Percentiles rank a stretch among this genome's conserved stretches.
Evolutionary conservation across 1,140 invertebrate genomes (phyloP).

Genomic region (Chrysomallon squamiferum): DNA sequence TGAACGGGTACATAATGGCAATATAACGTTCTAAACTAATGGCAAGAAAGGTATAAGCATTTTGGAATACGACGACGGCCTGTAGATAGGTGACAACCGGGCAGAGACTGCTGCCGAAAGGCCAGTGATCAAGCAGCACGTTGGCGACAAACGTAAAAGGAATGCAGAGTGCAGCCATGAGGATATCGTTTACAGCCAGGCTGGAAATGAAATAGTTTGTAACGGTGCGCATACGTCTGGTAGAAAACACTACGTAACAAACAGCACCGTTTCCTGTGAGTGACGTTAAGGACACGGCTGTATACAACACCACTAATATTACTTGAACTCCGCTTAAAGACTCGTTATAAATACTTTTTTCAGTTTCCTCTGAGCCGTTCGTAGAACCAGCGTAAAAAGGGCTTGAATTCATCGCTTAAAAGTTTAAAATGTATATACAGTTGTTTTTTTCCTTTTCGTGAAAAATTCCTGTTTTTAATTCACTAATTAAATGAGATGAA

Average conservation of each 20-base stretch:
- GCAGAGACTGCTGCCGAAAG: constrained; percentile 87
- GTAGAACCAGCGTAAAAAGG: too few species aligned
- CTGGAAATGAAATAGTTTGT: constrained; percentile 97
- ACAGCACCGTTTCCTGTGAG: constrained; percentile 88
- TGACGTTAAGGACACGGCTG: constrained; percentile 21
- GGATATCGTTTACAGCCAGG: constrained; percentile 83
- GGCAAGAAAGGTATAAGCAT: constrained; percentile 88
- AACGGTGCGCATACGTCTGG: constrained; percentile 85
- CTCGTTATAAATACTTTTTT: too few species aligned
- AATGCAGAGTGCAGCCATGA: constrained; percentile 25
- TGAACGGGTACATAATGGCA: constrained; percentile 86
- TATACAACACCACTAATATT: constrained; percentile 27
- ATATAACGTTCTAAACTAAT: constrained; percentile 95
- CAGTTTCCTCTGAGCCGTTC: too few species aligned
- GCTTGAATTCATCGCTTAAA: too few species aligned
- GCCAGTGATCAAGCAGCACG: constrained; percentile 82
- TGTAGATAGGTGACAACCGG: constrained; percentile 81
- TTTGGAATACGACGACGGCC: constrained; percentile 92
- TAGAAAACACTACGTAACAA: constrained; percentile 82
- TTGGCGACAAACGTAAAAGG: constrained; percentile 70
- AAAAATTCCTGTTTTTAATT: too few species aligned
- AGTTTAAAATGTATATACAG: too few species aligned
- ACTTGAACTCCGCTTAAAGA: background rate
- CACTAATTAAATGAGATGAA: too few species aligned
- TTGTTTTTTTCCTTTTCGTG: too few species aligned